Base-by-base conservation (phyloP, 64 coral and sea anemone species). In the Porites australiensis region DNA sequence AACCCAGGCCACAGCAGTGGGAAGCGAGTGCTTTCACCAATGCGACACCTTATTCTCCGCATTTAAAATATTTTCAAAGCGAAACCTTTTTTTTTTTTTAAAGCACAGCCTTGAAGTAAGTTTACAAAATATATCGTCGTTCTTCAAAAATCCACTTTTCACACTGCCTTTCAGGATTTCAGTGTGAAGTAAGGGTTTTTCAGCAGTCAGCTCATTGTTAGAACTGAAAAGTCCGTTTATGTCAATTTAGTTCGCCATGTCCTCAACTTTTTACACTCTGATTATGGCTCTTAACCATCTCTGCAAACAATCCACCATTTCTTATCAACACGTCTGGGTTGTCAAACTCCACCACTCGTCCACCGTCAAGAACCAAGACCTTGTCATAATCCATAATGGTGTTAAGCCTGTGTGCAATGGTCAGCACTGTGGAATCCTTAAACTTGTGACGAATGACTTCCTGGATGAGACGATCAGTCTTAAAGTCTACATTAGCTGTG, bases 321-420 rank as follows among this genome's bases (percentile, higher is more conserved):
- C 70, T 87, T 1, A 87, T 68, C 47, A 87, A 72, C 47, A 87
- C 64, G 13, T 72, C 64, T 14, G 64, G 83, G 70, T 68, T 27
- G 60, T 72, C 48, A 64, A 85, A 85, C 62, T 85, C 82, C 12
- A 44, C 45, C 44, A 85, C 66, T 51, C 66, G 82, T 64, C 82
- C 61, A 14, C 66, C 82, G 47, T 69, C 62, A 50, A 85, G 62
- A 50, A 85, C 82, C 61, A 85, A 19, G 12, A 85, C 82, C 58
- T 52, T 64, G 13, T 85, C 82, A 48, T 85, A 67, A 85, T 85
- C 82, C 62, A 74, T 63, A 19, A 92, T 86, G 44, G 90, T 92
- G 82, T 92, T 92, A 0, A 92, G 19, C 37, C 91, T 70, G 64
- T 87, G 91, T 44, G 91, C 91, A 67, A 93, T 93, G 22, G 82